Evolutionary conservation across 2,113 vertebrate species (phyloP), one percentile per base, ranked within the genome.

Genomic region (Laterallus jamaicensis): DNA sequence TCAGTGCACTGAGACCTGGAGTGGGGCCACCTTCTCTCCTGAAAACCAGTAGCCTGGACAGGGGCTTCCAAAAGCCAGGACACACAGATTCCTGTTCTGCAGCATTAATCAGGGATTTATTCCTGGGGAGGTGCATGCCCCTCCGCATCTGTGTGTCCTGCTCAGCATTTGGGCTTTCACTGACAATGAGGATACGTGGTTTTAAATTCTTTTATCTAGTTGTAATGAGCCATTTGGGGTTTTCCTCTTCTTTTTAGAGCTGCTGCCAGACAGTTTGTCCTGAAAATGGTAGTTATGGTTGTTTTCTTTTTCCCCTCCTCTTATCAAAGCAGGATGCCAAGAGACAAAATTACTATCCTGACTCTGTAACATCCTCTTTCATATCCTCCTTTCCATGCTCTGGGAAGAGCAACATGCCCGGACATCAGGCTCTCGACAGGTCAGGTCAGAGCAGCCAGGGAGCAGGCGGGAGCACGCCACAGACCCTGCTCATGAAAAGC

Each of bases 311-410:
- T 26, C 35, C 24, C 13, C 69, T 84, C 18, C 31, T 64, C 60
- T 94, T 95, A 92, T 60, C 83, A 73, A 92, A 86, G 78, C 79
- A 82, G 85, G 81, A 82, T 91, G 83, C 60, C 75, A 94, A 91
- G 78, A 89, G 89, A 49, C 35, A 91, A 73, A 88, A 87, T 95
- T 92, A 58, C 82, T 87, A 63, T 75, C 44, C 91, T 76, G 75
- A 35, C 69, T 68, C 59, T 91, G 90, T 88, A 83, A 95, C 74
- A 91, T 95, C 92, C 92, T 91, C 88, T 93, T 63, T 92, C 77
- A 59, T 37, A 88, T 94, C 95, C 86, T 96, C 77, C 86, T 82
- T 94, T 95, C 68, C 90, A 82, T 14, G 11, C 37, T 91, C 54
- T n/a, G 50, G 86, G 79, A 91, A 90, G 84, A 71, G 58, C 28